These are phyloP conservation scores for Heterochromis multidens DNA, from an alignment of 2,113 vertebrate species.

Conservation along the genomic window DNA sequence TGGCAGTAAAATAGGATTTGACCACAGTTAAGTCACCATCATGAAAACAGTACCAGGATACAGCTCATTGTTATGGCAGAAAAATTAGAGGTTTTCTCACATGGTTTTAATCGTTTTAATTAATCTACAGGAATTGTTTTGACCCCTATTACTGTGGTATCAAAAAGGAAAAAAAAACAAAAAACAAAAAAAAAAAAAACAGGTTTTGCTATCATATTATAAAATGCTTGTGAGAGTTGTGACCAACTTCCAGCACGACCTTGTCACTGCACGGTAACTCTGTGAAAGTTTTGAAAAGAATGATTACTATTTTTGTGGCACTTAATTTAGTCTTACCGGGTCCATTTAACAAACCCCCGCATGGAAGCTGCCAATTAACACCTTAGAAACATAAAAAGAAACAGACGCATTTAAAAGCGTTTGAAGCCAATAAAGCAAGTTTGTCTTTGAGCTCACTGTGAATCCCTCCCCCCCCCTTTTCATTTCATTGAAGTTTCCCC, in stretches of 20 bases:
- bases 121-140: slow-evolving; percentile 7
- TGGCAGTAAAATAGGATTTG: neutral
- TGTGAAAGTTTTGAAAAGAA: slow-evolving; percentile 1
- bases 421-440: slow-evolving; percentile 19
- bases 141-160: neutral
- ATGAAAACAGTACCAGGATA: neutral
- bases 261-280: neutral
- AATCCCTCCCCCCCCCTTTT: neutral
- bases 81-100: neutral
- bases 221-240: neutral
- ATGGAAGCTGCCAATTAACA: slow-evolving; percentile 53
- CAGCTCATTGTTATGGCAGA: neutral
- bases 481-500: slow-evolving; percentile 10
- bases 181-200: neutral
- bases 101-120: neutral
- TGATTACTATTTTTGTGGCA: neutral
- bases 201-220: neutral
- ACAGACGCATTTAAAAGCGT: neutral
- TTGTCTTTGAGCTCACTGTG: slow-evolving; percentile 14
- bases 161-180: neutral
- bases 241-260: neutral
- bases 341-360: slow-evolving; percentile 19
- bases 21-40: neutral
- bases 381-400: slow-evolving; percentile 24
- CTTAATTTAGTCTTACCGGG: slow-evolving; percentile 11